Evolutionary conservation across 2,888 invertebrate species (phyloP).

Genomic region (Parapristionchus giblindavisi): DNA sequence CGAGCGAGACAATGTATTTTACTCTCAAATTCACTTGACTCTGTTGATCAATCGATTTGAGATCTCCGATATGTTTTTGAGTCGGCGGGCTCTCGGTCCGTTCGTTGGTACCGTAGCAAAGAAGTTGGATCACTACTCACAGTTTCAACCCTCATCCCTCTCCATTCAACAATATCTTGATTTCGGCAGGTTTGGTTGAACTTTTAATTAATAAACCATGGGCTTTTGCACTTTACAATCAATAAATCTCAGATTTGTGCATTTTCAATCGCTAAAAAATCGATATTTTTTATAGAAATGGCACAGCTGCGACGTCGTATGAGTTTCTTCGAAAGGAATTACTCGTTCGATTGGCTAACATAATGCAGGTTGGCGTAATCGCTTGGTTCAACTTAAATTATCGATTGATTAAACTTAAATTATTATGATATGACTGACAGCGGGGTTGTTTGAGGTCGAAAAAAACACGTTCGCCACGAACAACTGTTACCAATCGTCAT

Average conservation of each 20-base stretch:
- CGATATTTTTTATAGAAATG: constrained; percentile 82
- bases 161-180: constrained; percentile 77
- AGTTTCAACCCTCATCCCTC: constrained; percentile 68
- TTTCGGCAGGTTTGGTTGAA: constrained; percentile 79
- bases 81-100: constrained; percentile 58
- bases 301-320: constrained; percentile 83
- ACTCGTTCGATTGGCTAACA: constrained; percentile 93
- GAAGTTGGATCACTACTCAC: constrained; percentile 44
- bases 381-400: no score
- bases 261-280: not conserved
- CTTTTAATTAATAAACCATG: not conserved
- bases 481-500: no score
- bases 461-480: no score
- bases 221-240: not conserved
- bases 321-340: constrained; percentile 93
- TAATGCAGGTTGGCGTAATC: constrained; percentile 80
- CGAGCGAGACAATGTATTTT: not conserved
- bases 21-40: not conserved
- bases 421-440: no score
- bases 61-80: constrained; percentile 52
- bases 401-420: no score
- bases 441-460: no score
- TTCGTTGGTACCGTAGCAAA: constrained; percentile 56
- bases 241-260: not conserved
- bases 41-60: not conserved